These are phyloP conservation scores for Sciaenops ocellatus DNA, from an alignment of 2,797 vertebrate species.

Conservation along the genomic window DNA sequence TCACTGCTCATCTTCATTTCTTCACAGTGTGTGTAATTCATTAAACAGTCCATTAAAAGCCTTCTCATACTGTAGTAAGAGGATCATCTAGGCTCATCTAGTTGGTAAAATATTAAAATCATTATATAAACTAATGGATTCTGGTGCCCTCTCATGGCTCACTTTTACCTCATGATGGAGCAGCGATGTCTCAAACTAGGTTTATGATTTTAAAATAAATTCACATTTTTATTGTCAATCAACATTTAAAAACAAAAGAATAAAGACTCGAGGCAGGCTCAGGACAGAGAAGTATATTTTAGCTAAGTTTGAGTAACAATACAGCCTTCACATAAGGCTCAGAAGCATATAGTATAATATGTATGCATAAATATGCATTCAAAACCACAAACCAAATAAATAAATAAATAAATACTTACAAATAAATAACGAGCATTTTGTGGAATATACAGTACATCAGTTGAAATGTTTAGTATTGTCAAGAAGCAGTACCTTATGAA, in stretches of 20 bases:
- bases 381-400: slow-evolving; percentile 85
- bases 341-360: slow-evolving; percentile 84
- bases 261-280: slow-evolving; percentile 59
- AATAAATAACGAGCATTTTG: slow-evolving; percentile 86
- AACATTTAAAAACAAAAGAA: not conserved
- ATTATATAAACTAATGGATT: not conserved
- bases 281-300: slow-evolving; percentile 87
- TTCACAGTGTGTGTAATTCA: not conserved
- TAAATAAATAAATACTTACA: slow-evolving; percentile 85
- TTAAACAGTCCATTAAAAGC: not conserved
- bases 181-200: not conserved
- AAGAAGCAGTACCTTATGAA: slow-evolving; percentile 74
- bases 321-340: slow-evolving; percentile 82
- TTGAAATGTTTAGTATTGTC: slow-evolving; percentile 78
- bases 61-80: not conserved
- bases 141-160: slow-evolving; percentile 42
- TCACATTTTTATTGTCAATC: too few species aligned
- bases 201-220: not conserved
- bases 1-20: not conserved
- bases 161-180: not conserved
- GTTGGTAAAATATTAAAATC: not conserved
- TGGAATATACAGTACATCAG: slow-evolving; percentile 84
- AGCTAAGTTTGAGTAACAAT: slow-evolving; percentile 84
- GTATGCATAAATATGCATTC: slow-evolving; percentile 85
- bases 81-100: too few species aligned